Base-by-base conservation (phyloP, 2,888 invertebrate genomes). In the Acronicta leporina region DNA sequence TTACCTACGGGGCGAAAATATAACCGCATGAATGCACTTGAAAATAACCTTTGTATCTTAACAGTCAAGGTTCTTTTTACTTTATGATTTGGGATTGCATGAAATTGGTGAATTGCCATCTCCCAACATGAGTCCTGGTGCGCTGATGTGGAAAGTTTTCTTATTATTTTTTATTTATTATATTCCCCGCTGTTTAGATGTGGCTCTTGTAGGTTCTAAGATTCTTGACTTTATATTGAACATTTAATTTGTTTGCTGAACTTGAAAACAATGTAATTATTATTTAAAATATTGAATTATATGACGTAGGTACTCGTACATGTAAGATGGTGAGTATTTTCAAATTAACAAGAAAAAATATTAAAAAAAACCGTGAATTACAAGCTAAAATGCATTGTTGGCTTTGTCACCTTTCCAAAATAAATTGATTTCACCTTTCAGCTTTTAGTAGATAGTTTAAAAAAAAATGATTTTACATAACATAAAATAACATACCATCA, bases 81-180 rank as follows among this genome's bases (percentile, higher is more conserved):
- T 20, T 45, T 72, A 68, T 59, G 47, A 68, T 62, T 70, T 58
- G 49, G 43, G 64, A 58, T 72, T 73, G 64, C 68, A 83, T 81
- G 81, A 87, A 86, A 88, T 87, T 87, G 75, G 84, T 83, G 81
- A 82, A 87, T 87, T 85, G 83, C 85, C 81, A 82, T 86, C 85
- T 85, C 86, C 81, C 84, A 81, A 82, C 83, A 82, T 84, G 86
- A 87, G 80, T 82, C 78, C 81, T 86, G 20, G 84, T 84, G 79
- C 82, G 84, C 80, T 80, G 90, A 93, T 91, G 92, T 91, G 87
- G 84, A 93, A 94, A 94, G 87, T 94, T 94, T 94, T 90, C 90
- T 89, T 92, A 92, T 92, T 92, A 92, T 91, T 92, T 90, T 90
- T 92, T 93, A 90, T 93, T 92, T 94, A 93, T 92, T 90, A 87